Conservation (phyloP, 1,140 invertebrate genomes). For the Mylabris phalerata region DNA sequence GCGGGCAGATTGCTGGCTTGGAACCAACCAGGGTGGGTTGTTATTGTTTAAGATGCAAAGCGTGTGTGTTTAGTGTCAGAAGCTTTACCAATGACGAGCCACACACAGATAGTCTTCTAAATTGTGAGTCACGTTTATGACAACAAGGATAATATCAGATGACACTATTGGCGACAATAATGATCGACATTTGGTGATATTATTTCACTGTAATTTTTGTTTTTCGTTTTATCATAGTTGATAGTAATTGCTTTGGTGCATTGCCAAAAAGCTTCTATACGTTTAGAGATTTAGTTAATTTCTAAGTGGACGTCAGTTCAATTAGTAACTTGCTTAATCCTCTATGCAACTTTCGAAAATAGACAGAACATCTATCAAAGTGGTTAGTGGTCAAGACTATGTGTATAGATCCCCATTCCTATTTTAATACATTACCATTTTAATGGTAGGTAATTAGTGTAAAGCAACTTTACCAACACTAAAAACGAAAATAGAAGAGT, state of each 20-base stretch:
- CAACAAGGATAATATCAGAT: conserved; percentile 5
- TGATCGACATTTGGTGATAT: too few species aligned
- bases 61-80: conserved; percentile 24
- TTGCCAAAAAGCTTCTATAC: too few species aligned
- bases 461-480: conserved; percentile 12
- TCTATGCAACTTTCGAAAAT: neutral
- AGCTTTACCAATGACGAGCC: conserved; percentile 17
- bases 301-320: too few species aligned
- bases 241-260: too few species aligned
- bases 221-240: too few species aligned
- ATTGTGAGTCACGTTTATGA: conserved; percentile 19
- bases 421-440: conserved; percentile 17
- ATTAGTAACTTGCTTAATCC: too few species aligned
- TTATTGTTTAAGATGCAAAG: conserved; percentile 23
- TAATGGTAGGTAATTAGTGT: conserved; percentile 24
- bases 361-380: conserved; percentile 12
- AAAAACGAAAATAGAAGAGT: too few species aligned
- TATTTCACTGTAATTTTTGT: too few species aligned
- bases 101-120: conserved; percentile 17
- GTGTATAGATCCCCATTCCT: too few species aligned
- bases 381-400: too few species aligned
- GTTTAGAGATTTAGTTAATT: too few species aligned
- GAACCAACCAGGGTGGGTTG: conserved; percentile 17
- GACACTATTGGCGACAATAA: neutral
- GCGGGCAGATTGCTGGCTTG: conserved; percentile 21